Percentiles rank a stretch among this genome's conserved stretches.
Evolutionary conservation across 1,140 invertebrate species (phyloP).

Genomic region (Liolophura sinensis): DNA sequence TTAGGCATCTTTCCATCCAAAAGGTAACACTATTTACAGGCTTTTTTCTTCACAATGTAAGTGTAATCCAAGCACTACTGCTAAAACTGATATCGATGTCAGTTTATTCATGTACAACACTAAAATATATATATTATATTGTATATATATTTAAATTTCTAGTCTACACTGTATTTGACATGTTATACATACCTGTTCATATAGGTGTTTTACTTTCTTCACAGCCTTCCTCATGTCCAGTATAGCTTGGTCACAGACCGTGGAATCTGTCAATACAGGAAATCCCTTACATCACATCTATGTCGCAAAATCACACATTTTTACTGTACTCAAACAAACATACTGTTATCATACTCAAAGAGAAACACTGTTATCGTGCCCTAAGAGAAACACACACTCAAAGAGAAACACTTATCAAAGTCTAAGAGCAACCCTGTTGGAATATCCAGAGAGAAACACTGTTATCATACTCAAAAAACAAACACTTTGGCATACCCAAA

Average conservation of each 20-base stretch:
- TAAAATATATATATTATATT: neutral
- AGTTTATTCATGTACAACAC: neutral
- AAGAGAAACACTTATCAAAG: constrained; percentile 20
- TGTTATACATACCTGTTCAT: constrained; percentile 8
- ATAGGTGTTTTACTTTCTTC: constrained; percentile 8
- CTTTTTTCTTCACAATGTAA: neutral
- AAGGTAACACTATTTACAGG: neutral
- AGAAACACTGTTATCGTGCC: constrained; percentile 5
- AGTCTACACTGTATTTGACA: constrained; percentile 1
- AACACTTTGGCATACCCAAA: too few species aligned
- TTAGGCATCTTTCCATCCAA: neutral
- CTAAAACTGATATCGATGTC: neutral
- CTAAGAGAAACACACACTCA: constrained; percentile 14
- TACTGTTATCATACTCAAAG: constrained; percentile 7
- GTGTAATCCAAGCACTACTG: neutral
- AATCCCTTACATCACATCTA: neutral
- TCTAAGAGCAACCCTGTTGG: too few species aligned
- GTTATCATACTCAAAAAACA: too few species aligned
- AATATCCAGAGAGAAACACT: too few species aligned
- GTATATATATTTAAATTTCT: constrained; percentile 1
- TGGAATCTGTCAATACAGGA: neutral
- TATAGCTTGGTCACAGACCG: constrained; percentile 10
- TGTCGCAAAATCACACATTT: neutral
- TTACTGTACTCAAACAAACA: too few species aligned
- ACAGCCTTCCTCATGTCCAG: constrained; percentile 8